A percentile compares a stretch with the other conserved stretches of the same genome.
phyloP scores from a whole-genome alignment of 1,140 invertebrate genomes.

The Papilio glaucus region DNA sequence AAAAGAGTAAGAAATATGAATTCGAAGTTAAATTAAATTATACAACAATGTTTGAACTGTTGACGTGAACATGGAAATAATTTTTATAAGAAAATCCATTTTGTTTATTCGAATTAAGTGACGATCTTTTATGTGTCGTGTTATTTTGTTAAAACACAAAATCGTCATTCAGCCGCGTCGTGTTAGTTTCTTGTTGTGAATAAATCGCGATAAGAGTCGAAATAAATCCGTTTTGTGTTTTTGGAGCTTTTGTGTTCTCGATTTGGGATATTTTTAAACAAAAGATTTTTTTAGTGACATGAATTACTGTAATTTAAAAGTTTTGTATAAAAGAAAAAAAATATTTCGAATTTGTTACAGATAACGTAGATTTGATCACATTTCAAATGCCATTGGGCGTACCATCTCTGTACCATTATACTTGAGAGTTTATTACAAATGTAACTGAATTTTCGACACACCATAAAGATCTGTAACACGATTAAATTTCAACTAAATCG shows the following conservation, averaged over 20 bases:
- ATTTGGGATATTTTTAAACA: neutral
- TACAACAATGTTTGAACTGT: slow-evolving; percentile 3
- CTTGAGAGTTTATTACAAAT: neutral
- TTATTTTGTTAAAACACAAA: slow-evolving; percentile 15
- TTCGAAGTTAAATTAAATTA: neutral
- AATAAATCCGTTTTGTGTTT: slow-evolving; percentile 18
- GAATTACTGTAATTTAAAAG: too few relatives aligned
- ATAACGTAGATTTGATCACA: too few relatives aligned
- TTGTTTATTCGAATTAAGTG: neutral
- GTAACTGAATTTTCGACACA: neutral
- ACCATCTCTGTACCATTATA: too few relatives aligned
- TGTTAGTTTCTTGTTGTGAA: slow-evolving; percentile 1
- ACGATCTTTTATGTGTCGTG: neutral
- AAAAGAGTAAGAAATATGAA: neutral
- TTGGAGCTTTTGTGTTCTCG: neutral
- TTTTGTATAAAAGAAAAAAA: too few relatives aligned
- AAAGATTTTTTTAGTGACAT: neutral
- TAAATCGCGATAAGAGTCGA: slow-evolving; percentile 3
- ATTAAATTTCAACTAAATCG: neutral
- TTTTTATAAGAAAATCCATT: slow-evolving; percentile 5
- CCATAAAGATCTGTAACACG: slow-evolving; percentile 4
- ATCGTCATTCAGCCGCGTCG: slow-evolving; percentile 3
- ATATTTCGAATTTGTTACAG: too few relatives aligned
- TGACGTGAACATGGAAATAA: neutral
- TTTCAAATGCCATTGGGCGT: too few relatives aligned